Percentiles rank a stretch among this genome's conserved stretches.
Conservation (phyloP, 30 jellyfish, hydroid and myxozoan species). For the Aurelia aurita region DNA sequence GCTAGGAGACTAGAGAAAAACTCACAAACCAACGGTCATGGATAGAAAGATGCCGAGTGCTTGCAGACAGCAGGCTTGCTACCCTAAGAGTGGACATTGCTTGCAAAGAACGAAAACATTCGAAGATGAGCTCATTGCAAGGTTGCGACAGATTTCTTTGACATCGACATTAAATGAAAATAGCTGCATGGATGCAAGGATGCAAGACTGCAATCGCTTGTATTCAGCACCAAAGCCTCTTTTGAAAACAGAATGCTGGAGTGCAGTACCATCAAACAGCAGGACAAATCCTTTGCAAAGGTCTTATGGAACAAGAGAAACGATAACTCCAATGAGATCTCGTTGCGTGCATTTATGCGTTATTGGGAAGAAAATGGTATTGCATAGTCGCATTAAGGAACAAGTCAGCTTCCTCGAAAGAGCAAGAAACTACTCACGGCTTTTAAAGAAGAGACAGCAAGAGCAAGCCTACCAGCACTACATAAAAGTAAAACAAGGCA, state of each 20-base stretch:
- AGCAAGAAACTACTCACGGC: constrained; percentile 45
- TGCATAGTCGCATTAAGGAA: constrained; percentile 35
- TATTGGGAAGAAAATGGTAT: constrained; percentile 42
- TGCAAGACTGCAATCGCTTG: constrained; percentile 40
- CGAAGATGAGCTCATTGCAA: constrained; percentile 35
- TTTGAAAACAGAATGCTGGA: constrained; percentile 3
- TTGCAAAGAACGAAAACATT: not conserved
- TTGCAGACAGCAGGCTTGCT: not conserved
- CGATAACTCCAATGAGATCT: not conserved
- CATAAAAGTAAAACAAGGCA: not conserved
- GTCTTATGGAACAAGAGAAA: constrained; percentile 1
- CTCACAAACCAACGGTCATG: not conserved
- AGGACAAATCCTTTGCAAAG: constrained; percentile 18
- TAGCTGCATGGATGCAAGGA: constrained; percentile 2
- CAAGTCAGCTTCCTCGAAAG: constrained; percentile 50
- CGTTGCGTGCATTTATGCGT: constrained; percentile 59
- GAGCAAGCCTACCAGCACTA: no score
- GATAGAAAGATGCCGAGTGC: not conserved
- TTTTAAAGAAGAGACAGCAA: not conserved
- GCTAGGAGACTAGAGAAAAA: not conserved
- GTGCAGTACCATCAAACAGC: constrained; percentile 18
- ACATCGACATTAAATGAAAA: constrained; percentile 31
- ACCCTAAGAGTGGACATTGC: not conserved
- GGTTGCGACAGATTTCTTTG: constrained; percentile 41
- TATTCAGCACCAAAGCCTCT: constrained; percentile 17